phyloP scores from a whole-genome alignment of 2,888 invertebrate genomes.

The Chydorus sphaericus region DNA sequence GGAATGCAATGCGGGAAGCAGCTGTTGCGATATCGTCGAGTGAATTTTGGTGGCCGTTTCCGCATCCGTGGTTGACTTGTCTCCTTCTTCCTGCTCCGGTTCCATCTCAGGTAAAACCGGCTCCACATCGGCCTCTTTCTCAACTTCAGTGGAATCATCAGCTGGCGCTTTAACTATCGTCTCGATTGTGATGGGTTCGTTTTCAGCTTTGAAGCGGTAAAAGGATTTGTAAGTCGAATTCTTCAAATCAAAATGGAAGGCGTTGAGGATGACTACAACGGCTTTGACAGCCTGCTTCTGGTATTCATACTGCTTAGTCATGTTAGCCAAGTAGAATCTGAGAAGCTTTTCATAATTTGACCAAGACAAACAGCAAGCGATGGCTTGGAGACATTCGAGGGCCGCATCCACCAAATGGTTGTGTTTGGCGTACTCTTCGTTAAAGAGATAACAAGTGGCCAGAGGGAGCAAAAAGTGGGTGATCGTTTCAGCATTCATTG shows the following conservation, averaged over 20 bases:
- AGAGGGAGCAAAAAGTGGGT: conserved; percentile 76
- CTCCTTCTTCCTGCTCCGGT: neutral
- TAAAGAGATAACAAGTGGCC: conserved; percentile 60
- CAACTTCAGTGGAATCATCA: conserved; percentile 25
- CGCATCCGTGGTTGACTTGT: conserved; percentile 27
- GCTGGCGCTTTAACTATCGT: neutral
- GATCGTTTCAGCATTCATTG: conserved; percentile 51
- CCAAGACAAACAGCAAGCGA: conserved; percentile 73
- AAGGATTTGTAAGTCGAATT: conserved; percentile 12
- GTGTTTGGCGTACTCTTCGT: conserved; percentile 56
- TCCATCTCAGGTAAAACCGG: neutral
- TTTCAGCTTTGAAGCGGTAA: neutral
- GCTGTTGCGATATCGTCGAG: conserved; percentile 46
- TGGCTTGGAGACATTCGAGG: conserved; percentile 60
- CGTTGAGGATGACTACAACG: conserved; percentile 63
- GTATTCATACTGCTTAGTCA: conserved; percentile 50
- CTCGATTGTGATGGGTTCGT: neutral
- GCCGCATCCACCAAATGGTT: conserved; percentile 71
- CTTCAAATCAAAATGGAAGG: conserved; percentile 75
- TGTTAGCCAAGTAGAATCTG: conserved; percentile 59
- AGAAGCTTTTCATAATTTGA: conserved; percentile 70
- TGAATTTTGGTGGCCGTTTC: conserved; percentile 52
- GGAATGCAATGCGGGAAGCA: conserved; percentile 68
- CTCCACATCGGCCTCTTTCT: conserved; percentile 37
- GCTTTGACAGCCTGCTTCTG: conserved; percentile 71